Evolutionary conservation across 2,797 vertebrate species (phyloP), one percentile per base, ranked within the genome.

Genomic region (Austrolebias charrua): DNA sequence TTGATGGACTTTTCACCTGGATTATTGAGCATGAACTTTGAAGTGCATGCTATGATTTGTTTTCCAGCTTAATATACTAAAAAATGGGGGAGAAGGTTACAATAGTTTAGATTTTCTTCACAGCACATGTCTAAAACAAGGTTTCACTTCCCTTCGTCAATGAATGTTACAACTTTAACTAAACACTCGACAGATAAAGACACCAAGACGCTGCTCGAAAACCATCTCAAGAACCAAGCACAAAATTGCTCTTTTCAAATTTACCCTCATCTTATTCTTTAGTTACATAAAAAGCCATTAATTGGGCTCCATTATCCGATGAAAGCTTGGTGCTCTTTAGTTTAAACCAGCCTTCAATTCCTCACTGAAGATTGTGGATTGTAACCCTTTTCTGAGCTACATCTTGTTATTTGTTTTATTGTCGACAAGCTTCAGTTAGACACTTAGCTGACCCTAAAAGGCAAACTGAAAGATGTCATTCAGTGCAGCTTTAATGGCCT

Each of bases 261-360:
- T 65, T 12, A 50, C 66, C 49, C 55, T 56, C 61, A 20, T 43
- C 31, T 31, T n/a, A n/a, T n/a, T 0, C 1, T 63, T 67, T 53
- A 47, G 63, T 66, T 45, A 35, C 71, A 69, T 66, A 79, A 81
- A 63, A 68, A 78, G 59, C 70, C 55, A 38, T 53, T 40, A 53
- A 69, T 64, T 12, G 31, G n/a, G 38, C 19, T 63, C 53, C 66
- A 70, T 59, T 69, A 68, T 70, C 67, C 50, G 54, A 67, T 61
- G 57, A 70, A 60, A 61, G 42, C 55, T 29, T 24, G 33, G 24
- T 53, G 71, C 45, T 50, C 63, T 72, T 79, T 29, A 55, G 60
- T 59, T 60, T 58, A 61, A 76, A 72, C 13, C 54, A 45, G 19
- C 53, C 54, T 40, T n/a, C 20, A n/a, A 29, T 49, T 60, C 29